A percentile compares a stretch with the other conserved stretches of the same genome.
Evolutionary conservation across 2,888 invertebrate genomes (phyloP).

Genomic region (Dryomyza anilis): DNA sequence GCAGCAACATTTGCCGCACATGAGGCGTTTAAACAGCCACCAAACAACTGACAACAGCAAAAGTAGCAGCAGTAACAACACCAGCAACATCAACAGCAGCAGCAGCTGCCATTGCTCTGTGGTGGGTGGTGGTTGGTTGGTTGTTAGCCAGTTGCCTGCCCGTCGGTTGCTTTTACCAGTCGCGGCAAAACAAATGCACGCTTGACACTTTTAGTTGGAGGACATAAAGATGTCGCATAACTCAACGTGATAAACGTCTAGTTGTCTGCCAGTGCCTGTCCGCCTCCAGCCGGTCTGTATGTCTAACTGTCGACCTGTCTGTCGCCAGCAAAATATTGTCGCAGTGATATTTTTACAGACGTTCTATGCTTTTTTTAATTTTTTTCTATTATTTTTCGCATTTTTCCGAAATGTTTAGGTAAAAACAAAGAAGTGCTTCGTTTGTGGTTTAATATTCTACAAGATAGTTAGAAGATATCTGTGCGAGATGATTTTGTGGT

Average conservation of each 20-base stretch:
- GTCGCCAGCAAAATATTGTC: slow-evolving; percentile 2
- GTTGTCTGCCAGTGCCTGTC: slow-evolving; percentile 35
- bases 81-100: neutral
- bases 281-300: neutral
- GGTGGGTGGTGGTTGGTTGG: too few relatives aligned
- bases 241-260: slow-evolving; percentile 61
- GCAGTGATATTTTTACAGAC: too few relatives aligned
- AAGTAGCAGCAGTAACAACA: too few relatives aligned
- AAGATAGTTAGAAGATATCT: neutral
- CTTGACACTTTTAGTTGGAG: slow-evolving; percentile 54
- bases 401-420: too few relatives aligned
- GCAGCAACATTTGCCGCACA: slow-evolving; percentile 7
- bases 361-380: neutral
- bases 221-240: slow-evolving; percentile 61
- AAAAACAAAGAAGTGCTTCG: too few relatives aligned
- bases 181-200: slow-evolving; percentile 49
- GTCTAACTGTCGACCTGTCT: neutral
- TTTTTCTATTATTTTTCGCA: neutral
- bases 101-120: neutral
- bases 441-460: neutral
- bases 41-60: slow-evolving; percentile 4
- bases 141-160: too few relatives aligned
- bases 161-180: too few relatives aligned
- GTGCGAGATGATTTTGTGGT: too few relatives aligned
- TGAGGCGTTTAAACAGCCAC: too few relatives aligned